Base-by-base conservation (phyloP, 2,113 vertebrate genomes). In the Aegypius monachus region DNA sequence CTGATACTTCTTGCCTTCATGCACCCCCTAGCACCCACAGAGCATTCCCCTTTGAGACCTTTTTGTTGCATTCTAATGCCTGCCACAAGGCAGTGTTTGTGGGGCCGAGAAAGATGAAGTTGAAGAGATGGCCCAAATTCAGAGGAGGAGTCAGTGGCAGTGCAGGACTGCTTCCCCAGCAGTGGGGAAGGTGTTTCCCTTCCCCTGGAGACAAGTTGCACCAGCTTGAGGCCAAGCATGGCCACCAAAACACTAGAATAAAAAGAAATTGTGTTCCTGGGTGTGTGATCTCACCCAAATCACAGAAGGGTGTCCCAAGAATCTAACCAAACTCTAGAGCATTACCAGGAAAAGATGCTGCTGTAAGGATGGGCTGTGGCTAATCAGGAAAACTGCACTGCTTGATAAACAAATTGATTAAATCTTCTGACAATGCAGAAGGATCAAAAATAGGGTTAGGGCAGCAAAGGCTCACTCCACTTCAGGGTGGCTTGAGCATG, bases 21-120 rank as follows among this genome's bases (percentile, higher is more conserved):
- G 0, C 8, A 65, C 17, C 16, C 2, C 15, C 16, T 38, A 61
- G 55, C n/a, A 70, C 20, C 22, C 47, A 13, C 25, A 26, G 6
- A 71, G 25, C 50, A 17, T 61, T 56, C 34, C 31, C 12, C 23
- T 70, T 20, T 25, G 23, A 19, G 67, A 6, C 7, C 7, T 43
- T 48, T 29, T 2, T 32, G 58, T 13, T 65, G 47, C 16, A 31
- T 62, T 88, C 85, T 32, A 48, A 29, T 40, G 20, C 78, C 55
- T 56, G 79, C 16, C 68, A 36, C 0, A 0, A 42, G 13, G 12
- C 18, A 15, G 34, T 19, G 7, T 45, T 38, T 55, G 20, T 38
- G 63, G 45, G 23, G 42, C 25, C 20, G 20, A 40, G 38, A 58
- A 38, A 80, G 15, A 43, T 8, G 38, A 52, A 70, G 42, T 29